Percentiles rank a stretch among this genome's conserved stretches.
Evolutionary conservation across 2,797 vertebrate genomes (phyloP).

Genomic region (Alosa sapidissima): DNA sequence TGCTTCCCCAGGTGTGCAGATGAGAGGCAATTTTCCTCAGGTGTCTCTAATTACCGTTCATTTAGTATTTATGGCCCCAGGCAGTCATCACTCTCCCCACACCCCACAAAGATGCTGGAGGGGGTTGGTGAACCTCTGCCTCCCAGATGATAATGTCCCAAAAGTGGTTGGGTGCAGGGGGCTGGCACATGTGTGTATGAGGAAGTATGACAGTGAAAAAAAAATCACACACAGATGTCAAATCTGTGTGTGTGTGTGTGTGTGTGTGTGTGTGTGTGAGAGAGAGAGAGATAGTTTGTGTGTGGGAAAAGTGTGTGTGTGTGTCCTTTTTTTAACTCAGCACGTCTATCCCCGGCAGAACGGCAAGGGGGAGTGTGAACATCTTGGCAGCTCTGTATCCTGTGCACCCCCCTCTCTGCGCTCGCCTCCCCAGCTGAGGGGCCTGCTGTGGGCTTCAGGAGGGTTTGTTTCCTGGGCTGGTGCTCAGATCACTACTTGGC

Average conservation of each 20-base stretch:
- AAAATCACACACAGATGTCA: too few species aligned
- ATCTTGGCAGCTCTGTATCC: not conserved
- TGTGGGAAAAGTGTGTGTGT: not conserved
- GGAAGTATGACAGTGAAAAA: not conserved
- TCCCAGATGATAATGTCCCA: slow-evolving; percentile 50
- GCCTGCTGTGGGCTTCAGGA: not conserved
- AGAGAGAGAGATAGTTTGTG: not conserved
- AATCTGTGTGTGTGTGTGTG: not conserved
- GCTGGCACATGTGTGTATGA: not conserved
- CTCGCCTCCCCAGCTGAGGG: not conserved
- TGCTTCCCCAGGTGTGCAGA: slow-evolving; percentile 61
- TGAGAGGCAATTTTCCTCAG: slow-evolving; percentile 67
- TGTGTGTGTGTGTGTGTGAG: not conserved
- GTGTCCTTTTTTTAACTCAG: not conserved
- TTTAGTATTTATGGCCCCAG: slow-evolving; percentile 70
- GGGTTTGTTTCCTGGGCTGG: not conserved
- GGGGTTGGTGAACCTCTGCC: slow-evolving; percentile 30
- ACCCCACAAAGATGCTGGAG: slow-evolving; percentile 47
- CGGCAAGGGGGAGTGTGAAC: not conserved
- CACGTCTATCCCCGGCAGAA: not conserved
- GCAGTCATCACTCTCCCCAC: slow-evolving; percentile 62
- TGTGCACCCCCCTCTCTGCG: not conserved
- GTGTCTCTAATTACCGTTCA: slow-evolving; percentile 73
- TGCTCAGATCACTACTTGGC: not conserved
- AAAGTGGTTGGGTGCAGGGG: not conserved